phyloP scores from a whole-genome alignment of 2,113 vertebrate genomes.

The Phylloscopus whistleri region DNA sequence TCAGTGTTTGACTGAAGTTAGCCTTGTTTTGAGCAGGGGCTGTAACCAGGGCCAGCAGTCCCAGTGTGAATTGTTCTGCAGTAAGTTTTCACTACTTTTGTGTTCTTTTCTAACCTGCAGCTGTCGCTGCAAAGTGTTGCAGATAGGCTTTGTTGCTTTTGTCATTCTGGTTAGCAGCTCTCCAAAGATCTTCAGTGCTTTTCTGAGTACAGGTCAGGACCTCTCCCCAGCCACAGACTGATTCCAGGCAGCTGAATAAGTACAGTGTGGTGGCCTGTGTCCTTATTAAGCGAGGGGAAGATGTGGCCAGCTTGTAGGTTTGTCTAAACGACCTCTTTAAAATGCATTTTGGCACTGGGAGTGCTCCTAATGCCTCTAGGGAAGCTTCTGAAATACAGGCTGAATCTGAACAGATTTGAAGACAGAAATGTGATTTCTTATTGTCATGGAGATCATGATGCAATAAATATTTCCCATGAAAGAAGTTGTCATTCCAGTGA shows the following conservation, averaged over 20 bases:
- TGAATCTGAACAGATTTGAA: not conserved
- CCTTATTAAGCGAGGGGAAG: not conserved
- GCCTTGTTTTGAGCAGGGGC: not conserved
- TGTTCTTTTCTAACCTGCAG: not conserved
- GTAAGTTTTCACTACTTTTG: not conserved
- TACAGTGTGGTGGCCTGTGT: not conserved
- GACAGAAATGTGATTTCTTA: not conserved
- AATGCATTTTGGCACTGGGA: not conserved
- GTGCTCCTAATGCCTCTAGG: not conserved
- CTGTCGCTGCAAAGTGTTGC: not conserved
- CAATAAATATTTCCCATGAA: not conserved
- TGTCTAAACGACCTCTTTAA: not conserved
- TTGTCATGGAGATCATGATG: not conserved
- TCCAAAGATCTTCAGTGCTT: not conserved
- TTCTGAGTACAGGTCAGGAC: not conserved
- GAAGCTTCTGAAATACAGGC: conserved; percentile 4
- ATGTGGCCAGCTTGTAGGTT: not conserved
- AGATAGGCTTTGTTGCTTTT: not conserved
- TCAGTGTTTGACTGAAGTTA: not conserved
- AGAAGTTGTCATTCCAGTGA: not conserved
- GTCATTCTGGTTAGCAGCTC: not conserved
- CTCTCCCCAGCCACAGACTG: not conserved
- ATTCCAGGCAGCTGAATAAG: not conserved
- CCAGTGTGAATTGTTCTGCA: accelerated
- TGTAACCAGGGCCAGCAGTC: not conserved